Evolutionary conservation across 2,113 vertebrate genomes (phyloP), one percentile per base, ranked within the genome.

Genomic region (Leucoraja erinaceus): DNA sequence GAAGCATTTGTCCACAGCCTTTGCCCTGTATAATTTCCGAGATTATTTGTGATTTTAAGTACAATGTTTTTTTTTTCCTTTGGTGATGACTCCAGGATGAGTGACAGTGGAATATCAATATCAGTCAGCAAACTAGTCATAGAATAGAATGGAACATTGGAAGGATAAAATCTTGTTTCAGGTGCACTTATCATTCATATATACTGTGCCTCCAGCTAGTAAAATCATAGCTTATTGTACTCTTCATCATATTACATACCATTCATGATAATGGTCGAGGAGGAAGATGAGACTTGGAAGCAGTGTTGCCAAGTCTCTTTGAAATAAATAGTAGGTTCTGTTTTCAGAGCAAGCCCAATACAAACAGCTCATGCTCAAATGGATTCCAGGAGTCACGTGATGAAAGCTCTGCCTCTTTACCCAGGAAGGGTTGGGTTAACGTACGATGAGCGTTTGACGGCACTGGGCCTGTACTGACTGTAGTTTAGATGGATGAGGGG

Each of bases 141-240:
- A 47, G 38, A 47, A 83, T 28, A 10, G 47, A 56, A 33, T 18
- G 11, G 56, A 88, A 84, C 63, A 88, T 28, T 66, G 28, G 59
- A n/a, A n/a, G 5, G 59, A 88, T 63, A 63, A 88, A 66, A 88
- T 88, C 59, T 88, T 88, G 59, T 61, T 66, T 88, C 83, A 88
- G 59, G 10, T 63, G 5, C 59, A 5, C 56, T 63, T 86, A 86
- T 61, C 56, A 63, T 86, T 59, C 47, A 28, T 56, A 83, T 28
- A 56, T 83, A 61, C 59, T 54, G 1, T 86, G 83, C 28, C 59
- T 86, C 83, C 56, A 83, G 79, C 79, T 54, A 83, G 79, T 22
- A 83, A 83, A 83, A 25, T 59, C 54, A 59, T 83, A 83, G 79
- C 20, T 56, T 25, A 83, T 59, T 56, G 22, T 83, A 56, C 20